Percentiles rank a stretch among this genome's conserved stretches.
These are phyloP conservation scores for Rhinophrynus dorsalis DNA, from an alignment of 2,797 vertebrate genomes.

Conservation along the genomic window DNA sequence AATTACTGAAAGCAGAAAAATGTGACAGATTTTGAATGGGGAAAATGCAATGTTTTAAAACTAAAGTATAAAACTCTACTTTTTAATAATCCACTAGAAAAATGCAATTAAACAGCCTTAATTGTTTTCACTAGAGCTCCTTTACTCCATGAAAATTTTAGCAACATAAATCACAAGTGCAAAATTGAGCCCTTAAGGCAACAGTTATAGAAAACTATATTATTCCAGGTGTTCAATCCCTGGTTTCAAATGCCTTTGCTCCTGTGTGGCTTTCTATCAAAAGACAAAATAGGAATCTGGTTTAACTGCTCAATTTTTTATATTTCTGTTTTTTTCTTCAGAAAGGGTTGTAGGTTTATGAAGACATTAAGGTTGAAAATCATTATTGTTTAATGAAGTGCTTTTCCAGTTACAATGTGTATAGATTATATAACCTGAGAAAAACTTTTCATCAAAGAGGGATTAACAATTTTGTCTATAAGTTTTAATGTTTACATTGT, in stretches of 20 bases:
- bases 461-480: too few species aligned
- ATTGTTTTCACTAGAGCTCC: conserved; percentile 10
- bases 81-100: conserved; percentile 6
- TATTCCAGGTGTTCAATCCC: conserved; percentile 39
- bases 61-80: conserved; percentile 29
- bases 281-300: conserved; percentile 5
- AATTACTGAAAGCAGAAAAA: background rate
- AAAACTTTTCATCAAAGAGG: too few species aligned
- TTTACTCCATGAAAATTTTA: background rate
- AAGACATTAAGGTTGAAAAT: background rate
- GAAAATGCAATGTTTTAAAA: conserved; percentile 58
- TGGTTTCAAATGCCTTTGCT: conserved; percentile 31
- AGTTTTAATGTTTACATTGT: too few species aligned
- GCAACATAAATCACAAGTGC: conserved; percentile 20
- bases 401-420: too few species aligned
- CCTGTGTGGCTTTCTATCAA: conserved; percentile 39
- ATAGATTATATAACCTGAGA: too few species aligned
- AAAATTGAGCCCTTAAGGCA: conserved; percentile 26
- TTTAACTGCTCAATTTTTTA: conserved; percentile 19
- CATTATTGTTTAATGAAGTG: background rate
- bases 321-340: too few species aligned
- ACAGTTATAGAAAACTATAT: conserved; percentile 25
- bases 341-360: background rate
- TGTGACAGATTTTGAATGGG: conserved; percentile 73
- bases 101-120: background rate